Evolutionary conservation across 2,797 vertebrate species (phyloP).

Genomic region (Brotula barbata): DNA sequence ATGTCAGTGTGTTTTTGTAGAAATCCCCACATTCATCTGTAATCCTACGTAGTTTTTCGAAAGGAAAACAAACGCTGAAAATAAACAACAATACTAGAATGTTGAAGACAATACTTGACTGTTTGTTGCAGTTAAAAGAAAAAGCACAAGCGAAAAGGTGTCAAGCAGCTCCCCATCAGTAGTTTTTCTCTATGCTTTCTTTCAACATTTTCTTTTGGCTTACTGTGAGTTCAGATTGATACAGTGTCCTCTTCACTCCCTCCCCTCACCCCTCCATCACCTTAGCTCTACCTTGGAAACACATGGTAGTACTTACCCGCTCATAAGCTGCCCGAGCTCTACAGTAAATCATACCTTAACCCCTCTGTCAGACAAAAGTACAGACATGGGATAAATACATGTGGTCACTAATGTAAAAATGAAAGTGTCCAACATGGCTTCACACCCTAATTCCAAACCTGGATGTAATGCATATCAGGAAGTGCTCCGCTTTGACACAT

Average conservation of each 20-base stretch:
- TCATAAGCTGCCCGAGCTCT: background rate
- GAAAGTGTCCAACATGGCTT: background rate
- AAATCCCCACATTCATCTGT: too few relatives aligned
- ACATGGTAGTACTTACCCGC: conserved; percentile 18
- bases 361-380: too few relatives aligned
- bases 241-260: conserved; percentile 15
- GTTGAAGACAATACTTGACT: too few relatives aligned
- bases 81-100: too few relatives aligned
- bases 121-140: too few relatives aligned
- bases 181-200: conserved; percentile 24
- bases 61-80: too few relatives aligned
- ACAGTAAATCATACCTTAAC: conserved; percentile 3
- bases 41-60: too few relatives aligned
- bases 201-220: conserved; percentile 42
- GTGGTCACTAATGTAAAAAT: too few relatives aligned
- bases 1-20: too few relatives aligned
- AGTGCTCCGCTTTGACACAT: background rate
- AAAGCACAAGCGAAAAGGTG: conserved; percentile 39
- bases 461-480: background rate
- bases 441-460: background rate
- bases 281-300: conserved; percentile 22
- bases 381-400: background rate
- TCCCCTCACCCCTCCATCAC: conserved; percentile 40
- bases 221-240: conserved; percentile 47
- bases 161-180: conserved; percentile 50